phyloP scores from a whole-genome alignment of 2,113 vertebrate genomes.

The Brachyistius frenatus region DNA sequence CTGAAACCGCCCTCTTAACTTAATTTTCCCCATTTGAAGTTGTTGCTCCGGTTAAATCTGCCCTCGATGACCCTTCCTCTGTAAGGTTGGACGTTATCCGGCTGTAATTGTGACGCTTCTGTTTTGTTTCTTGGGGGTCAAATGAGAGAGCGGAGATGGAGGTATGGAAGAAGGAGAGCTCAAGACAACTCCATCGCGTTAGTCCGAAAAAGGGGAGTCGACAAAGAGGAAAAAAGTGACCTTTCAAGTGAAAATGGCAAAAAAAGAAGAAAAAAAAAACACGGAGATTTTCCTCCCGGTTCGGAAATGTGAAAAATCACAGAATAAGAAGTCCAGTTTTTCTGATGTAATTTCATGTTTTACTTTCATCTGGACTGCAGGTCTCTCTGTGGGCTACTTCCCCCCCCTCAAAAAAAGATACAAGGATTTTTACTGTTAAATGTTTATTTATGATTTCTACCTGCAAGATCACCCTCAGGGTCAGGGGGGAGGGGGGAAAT shows the following conservation, averaged over 20 bases:
- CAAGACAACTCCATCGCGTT: conserved; percentile 1
- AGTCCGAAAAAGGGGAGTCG: conserved; percentile 14
- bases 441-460: not conserved
- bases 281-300: no score
- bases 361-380: not conserved
- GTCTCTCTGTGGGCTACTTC: not conserved
- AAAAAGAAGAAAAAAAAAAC: no score
- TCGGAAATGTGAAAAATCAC: not conserved
- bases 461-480: conserved; percentile 15
- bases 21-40: conserved; percentile 33
- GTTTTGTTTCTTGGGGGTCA: not conserved
- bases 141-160: conserved; percentile 26
- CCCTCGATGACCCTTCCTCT: conserved; percentile 14
- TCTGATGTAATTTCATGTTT: conserved; percentile 2
- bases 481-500: not conserved
- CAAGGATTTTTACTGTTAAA: no score
- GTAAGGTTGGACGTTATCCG: not conserved
- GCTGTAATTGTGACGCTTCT: conserved; percentile 22
- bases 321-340: not conserved
- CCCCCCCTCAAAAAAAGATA: no score
- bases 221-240: conserved; percentile 15
- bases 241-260: conserved; percentile 35
- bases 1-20: not conserved
- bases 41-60: not conserved
- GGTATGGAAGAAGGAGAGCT: not conserved